Base-by-base conservation (phyloP, 2,113 vertebrate genomes). In the Zapornia atra region DNA sequence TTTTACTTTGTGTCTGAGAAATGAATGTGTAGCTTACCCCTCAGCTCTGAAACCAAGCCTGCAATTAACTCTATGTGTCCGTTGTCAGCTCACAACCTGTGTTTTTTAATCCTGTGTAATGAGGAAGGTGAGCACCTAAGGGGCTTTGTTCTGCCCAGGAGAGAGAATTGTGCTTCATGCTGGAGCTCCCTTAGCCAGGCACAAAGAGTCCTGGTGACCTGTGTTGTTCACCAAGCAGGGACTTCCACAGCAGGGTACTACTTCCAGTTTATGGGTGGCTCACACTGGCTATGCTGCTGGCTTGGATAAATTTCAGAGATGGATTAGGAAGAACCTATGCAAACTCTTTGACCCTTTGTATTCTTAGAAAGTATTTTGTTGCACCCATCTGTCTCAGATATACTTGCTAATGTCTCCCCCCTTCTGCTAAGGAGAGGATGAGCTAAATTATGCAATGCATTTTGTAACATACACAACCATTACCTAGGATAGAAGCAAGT, bases 171-270 rank as follows among this genome's bases (percentile, higher is more conserved):
- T 79, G 18, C 15, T 60, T 61, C 16, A 34, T 36, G 28, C 46
- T 70, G 21, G 46, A 85, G 63, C 12, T 80, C 10, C 28, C 56
- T 80, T 86, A 75, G 12, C 34, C 40, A 40, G 25, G 16, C 5
- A 66, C 0, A 0, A 42, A 0, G 6, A 65, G 12, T 48, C 10
- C 63, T 64, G 46, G 59, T 69, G 42, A 5, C 33, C 14, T 6
- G 3, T 51, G 11, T 42, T 60, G 11, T 53, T 42, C 15, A 71
- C 61, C 7, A 44, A 9, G 17, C 34, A 82, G 15, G 6, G 26
- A 54, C 48, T 33, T 24, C 25, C 42, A 72, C 10, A 51, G 22
- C 25, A 80, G 12, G 3, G 10, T 46, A 38, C 75, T 59, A 15
- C 29, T 46, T 5, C 14, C 5, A 26, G 54, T 0, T 81, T 90